Percentiles rank a stretch among this genome's conserved stretches.
Evolutionary conservation across 35 echinoderm and acorn worm species (phyloP).

Genomic region (Heliocidaris tuberculata): DNA sequence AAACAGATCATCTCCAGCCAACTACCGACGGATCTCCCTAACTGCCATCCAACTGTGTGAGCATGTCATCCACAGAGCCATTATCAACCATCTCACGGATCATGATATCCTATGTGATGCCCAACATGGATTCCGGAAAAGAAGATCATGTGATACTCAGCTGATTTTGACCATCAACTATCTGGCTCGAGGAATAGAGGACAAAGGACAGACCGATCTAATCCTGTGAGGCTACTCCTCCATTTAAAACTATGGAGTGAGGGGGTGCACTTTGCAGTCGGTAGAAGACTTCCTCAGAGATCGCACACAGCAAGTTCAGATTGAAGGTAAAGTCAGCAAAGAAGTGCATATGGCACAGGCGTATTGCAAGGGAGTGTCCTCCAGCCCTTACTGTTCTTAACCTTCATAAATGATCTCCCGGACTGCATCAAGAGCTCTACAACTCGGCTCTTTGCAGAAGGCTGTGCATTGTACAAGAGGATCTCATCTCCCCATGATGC

Average conservation of each 20-base stretch:
- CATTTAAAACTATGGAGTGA: too few relatives aligned
- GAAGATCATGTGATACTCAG: not conserved
- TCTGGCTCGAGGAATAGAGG: not conserved
- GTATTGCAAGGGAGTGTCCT: not conserved
- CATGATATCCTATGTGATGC: not conserved
- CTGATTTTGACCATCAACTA: not conserved
- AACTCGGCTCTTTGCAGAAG: not conserved
- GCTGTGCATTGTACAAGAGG: not conserved
- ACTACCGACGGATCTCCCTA: not conserved
- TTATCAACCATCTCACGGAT: not conserved
- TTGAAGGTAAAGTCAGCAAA: conserved; percentile 17
- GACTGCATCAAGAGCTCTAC: not conserved
- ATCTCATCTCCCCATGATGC: too few relatives aligned
- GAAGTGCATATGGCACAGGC: not conserved
- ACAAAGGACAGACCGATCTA: not conserved
- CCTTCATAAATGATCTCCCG: not conserved
- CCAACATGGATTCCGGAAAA: not conserved
- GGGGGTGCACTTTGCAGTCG: not conserved
- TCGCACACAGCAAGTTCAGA: conserved; percentile 22
- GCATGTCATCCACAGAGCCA: not conserved
- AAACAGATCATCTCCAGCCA: not conserved
- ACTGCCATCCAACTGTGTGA: not conserved
- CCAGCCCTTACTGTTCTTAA: not conserved
- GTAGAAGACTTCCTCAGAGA: conserved; percentile 15
- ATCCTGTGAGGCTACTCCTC: not conserved